Evolutionary conservation across 2,113 vertebrate species (phyloP).

Genomic region (Pelecanoides urinatrix): DNA sequence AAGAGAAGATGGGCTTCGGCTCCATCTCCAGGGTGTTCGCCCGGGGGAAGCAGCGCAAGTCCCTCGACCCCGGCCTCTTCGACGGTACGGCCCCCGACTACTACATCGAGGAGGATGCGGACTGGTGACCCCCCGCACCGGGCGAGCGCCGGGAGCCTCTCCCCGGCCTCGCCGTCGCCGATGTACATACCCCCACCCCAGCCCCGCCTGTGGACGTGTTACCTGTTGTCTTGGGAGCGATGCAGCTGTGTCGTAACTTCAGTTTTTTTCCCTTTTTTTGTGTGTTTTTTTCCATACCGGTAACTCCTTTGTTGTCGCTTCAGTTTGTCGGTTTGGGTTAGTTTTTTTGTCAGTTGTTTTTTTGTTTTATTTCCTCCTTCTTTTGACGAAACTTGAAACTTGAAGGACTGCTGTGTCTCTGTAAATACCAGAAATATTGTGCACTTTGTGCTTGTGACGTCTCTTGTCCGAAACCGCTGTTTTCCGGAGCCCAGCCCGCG

Average conservation of each 20-base stretch:
- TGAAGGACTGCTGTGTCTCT: constrained; percentile 98
- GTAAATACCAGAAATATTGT: constrained; percentile 91
- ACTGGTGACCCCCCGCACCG: constrained; percentile 85
- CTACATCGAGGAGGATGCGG: constrained; percentile 99
- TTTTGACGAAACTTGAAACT: constrained; percentile 92
- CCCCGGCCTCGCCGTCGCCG: constrained; percentile 60
- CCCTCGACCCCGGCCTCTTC: constrained; percentile 93
- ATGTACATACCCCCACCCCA: constrained; percentile 78
- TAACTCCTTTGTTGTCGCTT: constrained; percentile 72
- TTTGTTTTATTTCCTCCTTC: constrained; percentile 28
- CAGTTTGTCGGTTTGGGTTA: constrained; percentile 57
- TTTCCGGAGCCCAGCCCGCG: constrained; percentile 60
- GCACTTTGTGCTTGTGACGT: constrained; percentile 92
- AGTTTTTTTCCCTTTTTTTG: constrained; percentile 62
- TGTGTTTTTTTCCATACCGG: background rate
- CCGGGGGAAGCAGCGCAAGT: constrained; percentile 95
- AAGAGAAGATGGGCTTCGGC: constrained; percentile 90
- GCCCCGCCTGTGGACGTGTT: constrained; percentile 79
- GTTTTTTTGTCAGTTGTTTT: background rate
- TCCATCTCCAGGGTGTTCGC: constrained; percentile 97
- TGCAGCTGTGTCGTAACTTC: constrained; percentile 77
- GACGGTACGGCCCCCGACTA: constrained; percentile 97
- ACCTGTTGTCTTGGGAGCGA: constrained; percentile 78
- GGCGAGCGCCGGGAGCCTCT: background rate
- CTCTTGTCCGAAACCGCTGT: constrained; percentile 81